Percentiles rank a stretch among this genome's conserved stretches.
Evolutionary conservation across 1,140 invertebrate genomes (phyloP).

Genomic region (Trissolcus basalis): DNA sequence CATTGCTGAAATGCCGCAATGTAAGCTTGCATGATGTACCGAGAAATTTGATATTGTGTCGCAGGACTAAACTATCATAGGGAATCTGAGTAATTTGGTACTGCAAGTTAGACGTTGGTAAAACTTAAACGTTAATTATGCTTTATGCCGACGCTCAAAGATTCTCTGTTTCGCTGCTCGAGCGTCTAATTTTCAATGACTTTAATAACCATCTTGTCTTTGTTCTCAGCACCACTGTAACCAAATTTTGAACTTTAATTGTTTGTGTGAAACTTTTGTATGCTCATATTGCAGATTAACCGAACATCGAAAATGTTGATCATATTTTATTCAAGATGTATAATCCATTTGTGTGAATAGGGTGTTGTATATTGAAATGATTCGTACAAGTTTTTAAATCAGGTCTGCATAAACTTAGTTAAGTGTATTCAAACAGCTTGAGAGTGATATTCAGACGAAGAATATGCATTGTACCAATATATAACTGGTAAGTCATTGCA

Average conservation of each 20-base stretch:
- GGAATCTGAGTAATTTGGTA: conserved; percentile 53
- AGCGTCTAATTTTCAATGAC: conserved; percentile 36
- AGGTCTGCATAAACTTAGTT: conserved; percentile 19
- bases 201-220: conserved; percentile 25
- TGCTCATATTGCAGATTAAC: no score
- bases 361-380: no score
- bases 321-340: no score
- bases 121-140: conserved; percentile 51
- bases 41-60: conserved; percentile 60
- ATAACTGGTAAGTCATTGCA: conserved; percentile 48
- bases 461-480: conserved; percentile 4
- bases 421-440: conserved; percentile 20
- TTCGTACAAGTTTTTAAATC: conserved; percentile 3
- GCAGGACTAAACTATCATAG: conserved; percentile 55
- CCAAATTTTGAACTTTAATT: conserved; percentile 9
- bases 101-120: conserved; percentile 47
- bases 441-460: conserved; percentile 19
- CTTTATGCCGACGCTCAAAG: conserved; percentile 35
- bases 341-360: no score
- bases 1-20: conserved; percentile 60
- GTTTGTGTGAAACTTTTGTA: background rate
- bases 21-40: conserved; percentile 57
- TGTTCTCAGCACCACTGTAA: conserved; percentile 1
- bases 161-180: conserved; percentile 29
- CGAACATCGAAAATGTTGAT: no score